phyloP scores from a whole-genome alignment of 2,113 vertebrate species.

The Xenotilapia caudafasciata region DNA sequence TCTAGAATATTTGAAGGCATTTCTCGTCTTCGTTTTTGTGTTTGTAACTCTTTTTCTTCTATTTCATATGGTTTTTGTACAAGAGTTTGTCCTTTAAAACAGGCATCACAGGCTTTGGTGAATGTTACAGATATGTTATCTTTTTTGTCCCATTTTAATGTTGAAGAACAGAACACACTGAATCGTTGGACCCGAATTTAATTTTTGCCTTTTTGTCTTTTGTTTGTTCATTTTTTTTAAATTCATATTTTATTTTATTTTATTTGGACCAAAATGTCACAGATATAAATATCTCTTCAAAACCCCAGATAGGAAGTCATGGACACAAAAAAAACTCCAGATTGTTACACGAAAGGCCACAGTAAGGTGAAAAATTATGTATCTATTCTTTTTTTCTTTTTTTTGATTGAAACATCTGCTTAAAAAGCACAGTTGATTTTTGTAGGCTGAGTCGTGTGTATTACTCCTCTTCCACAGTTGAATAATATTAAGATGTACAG shows the following conservation, averaged over 20 bases:
- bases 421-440: conserved; percentile 54
- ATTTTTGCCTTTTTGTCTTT: conserved; percentile 24
- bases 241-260: background rate
- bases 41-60: conserved; percentile 57
- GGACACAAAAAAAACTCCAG: conserved; percentile 67
- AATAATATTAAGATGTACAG: conserved; percentile 69
- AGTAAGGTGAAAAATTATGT: conserved; percentile 67
- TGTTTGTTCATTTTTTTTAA: background rate
- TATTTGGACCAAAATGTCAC: conserved; percentile 40
- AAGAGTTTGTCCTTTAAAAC: conserved; percentile 76
- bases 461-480: conserved; percentile 59
- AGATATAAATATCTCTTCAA: conserved; percentile 60
- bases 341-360: conserved; percentile 90
- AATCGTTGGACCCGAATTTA: conserved; percentile 26
- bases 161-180: conserved; percentile 6
- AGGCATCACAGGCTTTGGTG: conserved; percentile 93
- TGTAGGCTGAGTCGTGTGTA: conserved; percentile 49
- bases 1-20: conserved; percentile 83
- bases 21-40: conserved; percentile 69
- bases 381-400: background rate
- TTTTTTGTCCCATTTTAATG: conserved; percentile 37
- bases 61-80: conserved; percentile 68
- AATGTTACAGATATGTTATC: conserved; percentile 78
- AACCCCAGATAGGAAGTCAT: conserved; percentile 65
- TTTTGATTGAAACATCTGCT: conserved; percentile 65